Evolutionary conservation across 2,797 vertebrate genomes (phyloP).

Genomic region (Okamejei kenojei): DNA sequence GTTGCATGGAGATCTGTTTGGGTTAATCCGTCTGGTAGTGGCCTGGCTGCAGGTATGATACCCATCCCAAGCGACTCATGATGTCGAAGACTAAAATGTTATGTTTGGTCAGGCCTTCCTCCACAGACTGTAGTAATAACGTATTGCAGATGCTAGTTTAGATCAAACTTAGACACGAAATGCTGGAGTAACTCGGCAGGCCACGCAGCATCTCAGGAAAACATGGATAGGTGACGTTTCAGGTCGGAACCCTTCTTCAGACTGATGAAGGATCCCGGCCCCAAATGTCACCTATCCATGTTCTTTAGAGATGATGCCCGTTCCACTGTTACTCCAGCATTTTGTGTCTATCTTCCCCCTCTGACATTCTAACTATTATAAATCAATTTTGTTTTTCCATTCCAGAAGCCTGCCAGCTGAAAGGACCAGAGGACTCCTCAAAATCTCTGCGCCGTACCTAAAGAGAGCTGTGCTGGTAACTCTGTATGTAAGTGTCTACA

Average conservation of each 20-base stretch:
- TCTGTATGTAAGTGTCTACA: slow-evolving; percentile 67
- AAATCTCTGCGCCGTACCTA: slow-evolving; percentile 67
- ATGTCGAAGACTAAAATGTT: not conserved
- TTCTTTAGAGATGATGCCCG: too few relatives aligned
- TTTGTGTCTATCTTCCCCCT: too few relatives aligned
- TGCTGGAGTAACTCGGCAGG: too few relatives aligned
- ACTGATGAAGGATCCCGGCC: too few relatives aligned
- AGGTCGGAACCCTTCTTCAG: too few relatives aligned
- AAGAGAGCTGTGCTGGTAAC: slow-evolving; percentile 72
- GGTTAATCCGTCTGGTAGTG: not conserved
- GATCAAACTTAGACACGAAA: too few relatives aligned
- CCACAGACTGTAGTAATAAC: not conserved
- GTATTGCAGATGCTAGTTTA: too few relatives aligned
- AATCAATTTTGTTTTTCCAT: not conserved
- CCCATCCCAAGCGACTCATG: not conserved
- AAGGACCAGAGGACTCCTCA: slow-evolving; percentile 60
- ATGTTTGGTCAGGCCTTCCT: not conserved
- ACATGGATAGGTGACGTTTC: too few relatives aligned
- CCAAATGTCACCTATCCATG: too few relatives aligned
- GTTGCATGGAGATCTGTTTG: not conserved
- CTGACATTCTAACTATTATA: not conserved
- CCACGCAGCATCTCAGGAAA: too few relatives aligned
- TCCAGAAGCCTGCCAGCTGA: slow-evolving; percentile 65
- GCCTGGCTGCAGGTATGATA: not conserved
- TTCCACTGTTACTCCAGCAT: too few relatives aligned